Evolutionary conservation across 2,113 vertebrate genomes (phyloP).

Genomic region (Hippocampus comes): DNA sequence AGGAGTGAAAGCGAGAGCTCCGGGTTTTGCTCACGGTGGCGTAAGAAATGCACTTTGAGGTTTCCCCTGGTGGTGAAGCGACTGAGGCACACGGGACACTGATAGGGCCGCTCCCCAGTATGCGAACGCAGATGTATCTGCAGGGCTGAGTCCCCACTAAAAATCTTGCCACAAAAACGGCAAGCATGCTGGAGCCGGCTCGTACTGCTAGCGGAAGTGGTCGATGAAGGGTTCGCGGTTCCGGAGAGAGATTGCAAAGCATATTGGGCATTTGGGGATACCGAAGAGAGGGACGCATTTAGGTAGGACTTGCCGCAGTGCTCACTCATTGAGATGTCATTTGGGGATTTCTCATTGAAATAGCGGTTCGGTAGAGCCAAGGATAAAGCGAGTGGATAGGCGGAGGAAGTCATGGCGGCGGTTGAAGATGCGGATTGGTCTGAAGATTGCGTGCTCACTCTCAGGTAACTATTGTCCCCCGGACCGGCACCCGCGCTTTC

Average conservation of each 20-base stretch:
- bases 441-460: constrained; percentile 43
- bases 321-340: constrained; percentile 53
- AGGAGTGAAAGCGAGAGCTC: constrained; percentile 89
- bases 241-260: constrained; percentile 45
- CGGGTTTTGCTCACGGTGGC: constrained; percentile 87
- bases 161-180: constrained; percentile 86
- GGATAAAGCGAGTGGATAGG: constrained; percentile 65
- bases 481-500: constrained; percentile 44
- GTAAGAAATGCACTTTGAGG: constrained; percentile 89
- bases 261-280: constrained; percentile 56
- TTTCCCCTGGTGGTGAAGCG: constrained; percentile 91
- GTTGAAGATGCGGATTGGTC: constrained; percentile 54
- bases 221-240: constrained; percentile 43
- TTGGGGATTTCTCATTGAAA: constrained; percentile 77
- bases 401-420: constrained; percentile 51
- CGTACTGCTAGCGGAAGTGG: constrained; percentile 33
- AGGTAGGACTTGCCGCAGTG: constrained; percentile 58
- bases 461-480: constrained; percentile 44
- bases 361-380: constrained; percentile 68
- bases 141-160: constrained; percentile 87
- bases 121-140: constrained; percentile 92
- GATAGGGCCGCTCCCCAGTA: constrained; percentile 87
- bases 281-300: constrained; percentile 55
- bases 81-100: constrained; percentile 89
- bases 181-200: constrained; percentile 78